Conservation (phyloP, 1,140 invertebrate species). For the Drosophila ananassae region DNA sequence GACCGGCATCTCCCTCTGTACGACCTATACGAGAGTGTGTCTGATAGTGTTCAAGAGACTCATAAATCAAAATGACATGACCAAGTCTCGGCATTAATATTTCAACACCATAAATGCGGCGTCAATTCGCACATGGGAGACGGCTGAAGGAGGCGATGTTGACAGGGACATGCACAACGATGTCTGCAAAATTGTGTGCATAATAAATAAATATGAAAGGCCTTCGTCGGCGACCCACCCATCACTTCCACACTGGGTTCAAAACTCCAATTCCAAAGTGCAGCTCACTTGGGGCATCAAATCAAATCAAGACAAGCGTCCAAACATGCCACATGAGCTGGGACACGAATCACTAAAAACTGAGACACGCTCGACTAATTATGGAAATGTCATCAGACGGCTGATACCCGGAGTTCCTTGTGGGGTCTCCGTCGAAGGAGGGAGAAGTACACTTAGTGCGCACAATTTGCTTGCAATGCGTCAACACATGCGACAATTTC, state of each 20-base stretch:
- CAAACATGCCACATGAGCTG: slow-evolving; percentile 58
- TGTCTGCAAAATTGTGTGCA: slow-evolving; percentile 73
- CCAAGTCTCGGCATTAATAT: slow-evolving; percentile 79
- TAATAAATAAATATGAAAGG: slow-evolving; percentile 77
- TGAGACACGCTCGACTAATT: slow-evolving; percentile 76
- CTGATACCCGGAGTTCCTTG: slow-evolving; percentile 38
- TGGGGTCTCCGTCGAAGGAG: slow-evolving; percentile 51
- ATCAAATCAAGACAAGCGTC: slow-evolving; percentile 75
- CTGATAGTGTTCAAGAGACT: slow-evolving; percentile 46
- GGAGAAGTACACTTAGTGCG: slow-evolving; percentile 51
- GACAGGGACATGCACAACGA: slow-evolving; percentile 70
- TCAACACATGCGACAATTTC: slow-evolving; percentile 75
- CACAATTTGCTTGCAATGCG: slow-evolving; percentile 75
- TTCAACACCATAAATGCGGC: slow-evolving; percentile 81
- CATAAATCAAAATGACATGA: slow-evolving; percentile 79
- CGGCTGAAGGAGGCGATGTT: slow-evolving; percentile 50
- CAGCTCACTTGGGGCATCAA: slow-evolving; percentile 65
- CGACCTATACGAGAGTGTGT: slow-evolving; percentile 20
- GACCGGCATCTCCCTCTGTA: slow-evolving; percentile 11
- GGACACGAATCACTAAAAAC: slow-evolving; percentile 28
- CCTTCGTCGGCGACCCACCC: slow-evolving; percentile 28
- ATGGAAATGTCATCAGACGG: slow-evolving; percentile 78
- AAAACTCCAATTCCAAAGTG: slow-evolving; percentile 32
- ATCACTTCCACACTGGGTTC: slow-evolving; percentile 3
- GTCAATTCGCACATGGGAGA: slow-evolving; percentile 73